phyloP scores from a whole-genome alignment of 2,888 invertebrate genomes.

The Cataglyphis altisquamis region DNA sequence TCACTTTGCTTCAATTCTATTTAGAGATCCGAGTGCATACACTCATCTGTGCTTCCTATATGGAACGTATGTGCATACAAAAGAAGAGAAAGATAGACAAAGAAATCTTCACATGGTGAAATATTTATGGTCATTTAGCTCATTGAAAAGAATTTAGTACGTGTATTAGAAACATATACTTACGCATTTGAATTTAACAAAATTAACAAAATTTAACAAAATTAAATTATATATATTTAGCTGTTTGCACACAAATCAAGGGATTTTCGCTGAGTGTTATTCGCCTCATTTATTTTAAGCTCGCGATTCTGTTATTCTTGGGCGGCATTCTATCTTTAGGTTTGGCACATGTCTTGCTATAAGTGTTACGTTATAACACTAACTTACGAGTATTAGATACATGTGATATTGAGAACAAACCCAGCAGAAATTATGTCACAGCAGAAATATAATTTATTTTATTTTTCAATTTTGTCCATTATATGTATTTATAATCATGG shows the following conservation, averaged over 20 bases:
- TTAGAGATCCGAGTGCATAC: slow-evolving; percentile 3
- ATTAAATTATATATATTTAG: not conserved
- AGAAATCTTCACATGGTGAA: not conserved
- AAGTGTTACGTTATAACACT: slow-evolving; percentile 67
- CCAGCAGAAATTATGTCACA: slow-evolving; percentile 53
- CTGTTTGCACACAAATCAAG: slow-evolving; percentile 6
- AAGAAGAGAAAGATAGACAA: slow-evolving; percentile 28
- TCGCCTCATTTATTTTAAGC: slow-evolving; percentile 64
- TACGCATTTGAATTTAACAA: not conserved
- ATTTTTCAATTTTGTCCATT: slow-evolving; percentile 27
- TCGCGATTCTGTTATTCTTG: slow-evolving; percentile 73
- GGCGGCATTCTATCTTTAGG: slow-evolving; percentile 69
- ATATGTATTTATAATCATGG: not conserved
- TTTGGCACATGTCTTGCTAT: slow-evolving; percentile 61
- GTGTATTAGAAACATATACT: not conserved
- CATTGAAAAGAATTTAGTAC: not conserved
- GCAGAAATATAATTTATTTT: slow-evolving; percentile 41
- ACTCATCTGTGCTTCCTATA: not conserved
- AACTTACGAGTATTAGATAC: slow-evolving; percentile 40
- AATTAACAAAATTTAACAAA: not conserved
- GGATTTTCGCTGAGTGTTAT: slow-evolving; percentile 64
- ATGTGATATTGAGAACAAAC: slow-evolving; percentile 59
- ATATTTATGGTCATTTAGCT: not conserved
- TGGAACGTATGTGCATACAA: not conserved
- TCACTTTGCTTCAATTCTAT: slow-evolving; percentile 23